phyloP scores from a whole-genome alignment of 2,888 invertebrate species.

The Acleris literana region DNA sequence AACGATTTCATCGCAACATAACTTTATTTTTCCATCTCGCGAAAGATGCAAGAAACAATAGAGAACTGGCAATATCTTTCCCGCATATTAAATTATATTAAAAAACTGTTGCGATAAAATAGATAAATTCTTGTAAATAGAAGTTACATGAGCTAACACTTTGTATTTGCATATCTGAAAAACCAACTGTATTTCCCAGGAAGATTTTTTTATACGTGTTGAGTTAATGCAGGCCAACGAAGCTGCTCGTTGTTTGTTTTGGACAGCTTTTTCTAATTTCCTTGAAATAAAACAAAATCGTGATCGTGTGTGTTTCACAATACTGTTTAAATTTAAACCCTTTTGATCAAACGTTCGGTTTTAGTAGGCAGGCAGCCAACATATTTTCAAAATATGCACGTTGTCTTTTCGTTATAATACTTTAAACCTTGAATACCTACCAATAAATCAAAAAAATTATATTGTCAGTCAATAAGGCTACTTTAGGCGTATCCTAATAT shows the following conservation, averaged over 20 bases:
- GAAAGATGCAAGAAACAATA: slow-evolving; percentile 14
- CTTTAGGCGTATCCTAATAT: no score
- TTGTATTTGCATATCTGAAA: not conserved
- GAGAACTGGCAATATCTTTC: no score
- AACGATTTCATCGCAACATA: slow-evolving; percentile 43
- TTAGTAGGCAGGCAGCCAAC: no score
- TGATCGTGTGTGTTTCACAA: not conserved
- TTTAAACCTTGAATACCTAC: no score
- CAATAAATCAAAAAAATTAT: no score
- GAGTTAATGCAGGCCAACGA: not conserved
- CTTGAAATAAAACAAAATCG: not conserved
- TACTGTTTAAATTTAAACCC: not conserved
- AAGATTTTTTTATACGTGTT: not conserved
- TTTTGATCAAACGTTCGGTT: not conserved
- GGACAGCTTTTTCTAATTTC: not conserved
- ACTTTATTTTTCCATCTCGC: slow-evolving; percentile 27
- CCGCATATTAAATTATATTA: no score
- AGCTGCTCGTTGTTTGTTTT: not conserved
- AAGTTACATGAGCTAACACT: not conserved
- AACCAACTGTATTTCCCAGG: not conserved
- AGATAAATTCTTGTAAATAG: no score
- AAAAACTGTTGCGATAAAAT: no score
- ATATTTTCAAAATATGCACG: no score
- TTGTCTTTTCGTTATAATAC: no score
- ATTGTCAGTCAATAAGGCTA: no score